phyloP scores from a whole-genome alignment of 2,888 invertebrate genomes.

The Orthosia gothica region DNA sequence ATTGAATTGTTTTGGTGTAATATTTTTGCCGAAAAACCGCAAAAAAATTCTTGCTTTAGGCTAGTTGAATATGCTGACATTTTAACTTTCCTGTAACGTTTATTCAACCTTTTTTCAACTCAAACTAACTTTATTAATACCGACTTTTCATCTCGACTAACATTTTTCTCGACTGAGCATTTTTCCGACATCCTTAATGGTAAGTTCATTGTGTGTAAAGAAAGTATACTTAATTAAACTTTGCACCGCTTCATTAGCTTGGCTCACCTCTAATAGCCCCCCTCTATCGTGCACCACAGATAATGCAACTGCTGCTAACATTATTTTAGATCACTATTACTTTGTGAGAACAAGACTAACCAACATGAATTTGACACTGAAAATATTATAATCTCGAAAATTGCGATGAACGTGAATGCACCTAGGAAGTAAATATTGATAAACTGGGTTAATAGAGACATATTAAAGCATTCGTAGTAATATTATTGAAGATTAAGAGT shows the following conservation, averaged over 20 bases:
- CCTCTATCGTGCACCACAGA: slow-evolving; percentile 37
- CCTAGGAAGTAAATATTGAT: background rate
- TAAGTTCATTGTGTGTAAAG: slow-evolving; percentile 38
- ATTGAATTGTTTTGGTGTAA: background rate
- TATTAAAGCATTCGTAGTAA: background rate
- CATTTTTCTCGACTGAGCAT: slow-evolving; percentile 21
- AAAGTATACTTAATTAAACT: slow-evolving; percentile 56
- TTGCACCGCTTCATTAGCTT: slow-evolving; percentile 54
- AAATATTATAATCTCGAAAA: background rate
- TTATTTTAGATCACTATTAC: slow-evolving; percentile 35
- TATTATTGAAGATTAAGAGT: background rate
- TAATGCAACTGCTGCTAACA: slow-evolving; percentile 38
- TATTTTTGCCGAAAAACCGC: no score
- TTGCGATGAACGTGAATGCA: background rate
- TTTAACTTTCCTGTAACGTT: background rate
- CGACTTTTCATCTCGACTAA: slow-evolving; percentile 7
- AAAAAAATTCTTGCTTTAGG: no score
- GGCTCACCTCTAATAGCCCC: slow-evolving; percentile 34
- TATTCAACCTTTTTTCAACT: background rate
- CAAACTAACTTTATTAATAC: background rate
- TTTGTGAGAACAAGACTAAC: slow-evolving; percentile 16
- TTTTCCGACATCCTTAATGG: slow-evolving; percentile 16
- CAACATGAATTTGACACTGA: background rate
- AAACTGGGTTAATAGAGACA: background rate
- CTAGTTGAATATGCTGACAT: no score